phyloP scores from a whole-genome alignment of 2,113 vertebrate species.

The Pseudorasbora parva region DNA sequence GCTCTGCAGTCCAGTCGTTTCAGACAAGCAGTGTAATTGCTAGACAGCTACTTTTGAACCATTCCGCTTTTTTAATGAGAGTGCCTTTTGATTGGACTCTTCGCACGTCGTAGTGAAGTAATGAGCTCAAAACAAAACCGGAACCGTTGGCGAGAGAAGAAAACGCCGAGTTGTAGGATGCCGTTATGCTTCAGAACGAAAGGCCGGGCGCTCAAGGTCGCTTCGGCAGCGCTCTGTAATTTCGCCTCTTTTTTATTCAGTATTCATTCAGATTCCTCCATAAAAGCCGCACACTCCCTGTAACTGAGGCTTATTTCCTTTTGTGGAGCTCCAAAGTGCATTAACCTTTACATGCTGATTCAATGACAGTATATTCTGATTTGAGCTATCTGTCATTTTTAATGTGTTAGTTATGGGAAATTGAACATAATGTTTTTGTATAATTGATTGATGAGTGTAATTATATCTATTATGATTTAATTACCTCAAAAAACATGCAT shows the following conservation, averaged over 20 bases:
- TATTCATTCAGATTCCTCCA: slow-evolving; percentile 13
- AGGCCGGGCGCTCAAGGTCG: slow-evolving; percentile 53
- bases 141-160: slow-evolving; percentile 32
- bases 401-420: slow-evolving; percentile 61
- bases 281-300: neutral
- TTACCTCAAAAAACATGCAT: slow-evolving; percentile 50
- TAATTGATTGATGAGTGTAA: slow-evolving; percentile 63
- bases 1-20: slow-evolving; percentile 38
- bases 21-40: slow-evolving; percentile 52
- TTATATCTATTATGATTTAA: slow-evolving; percentile 57
- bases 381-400: slow-evolving; percentile 58
- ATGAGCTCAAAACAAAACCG: slow-evolving; percentile 51
- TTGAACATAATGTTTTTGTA: slow-evolving; percentile 58
- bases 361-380: slow-evolving; percentile 54
- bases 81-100: slow-evolving; percentile 55
- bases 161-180: slow-evolving; percentile 55
- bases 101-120: slow-evolving; percentile 47
- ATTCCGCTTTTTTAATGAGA: slow-evolving; percentile 57
- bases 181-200: slow-evolving; percentile 45
- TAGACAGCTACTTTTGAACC: slow-evolving; percentile 47
- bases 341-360: slow-evolving; percentile 58
- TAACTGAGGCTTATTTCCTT: slow-evolving; percentile 30
- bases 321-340: slow-evolving; percentile 36
- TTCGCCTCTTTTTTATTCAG: slow-evolving; percentile 34
- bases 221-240: slow-evolving; percentile 35